Evolutionary conservation across 1,140 invertebrate genomes (phyloP).

Genomic region (Marisa cornuarietis): DNA sequence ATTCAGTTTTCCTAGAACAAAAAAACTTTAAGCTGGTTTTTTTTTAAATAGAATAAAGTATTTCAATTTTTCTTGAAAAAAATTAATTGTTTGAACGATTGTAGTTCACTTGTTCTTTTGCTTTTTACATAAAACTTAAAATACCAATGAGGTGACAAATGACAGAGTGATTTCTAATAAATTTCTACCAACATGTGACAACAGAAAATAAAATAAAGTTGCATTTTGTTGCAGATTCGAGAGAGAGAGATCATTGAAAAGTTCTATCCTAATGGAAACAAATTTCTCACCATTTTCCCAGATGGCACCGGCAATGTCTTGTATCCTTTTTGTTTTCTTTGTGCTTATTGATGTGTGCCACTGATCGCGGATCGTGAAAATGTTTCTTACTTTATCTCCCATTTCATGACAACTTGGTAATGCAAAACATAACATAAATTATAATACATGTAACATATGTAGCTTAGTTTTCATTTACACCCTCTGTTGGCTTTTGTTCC

Average conservation of each 20-base stretch:
- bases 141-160: neutral
- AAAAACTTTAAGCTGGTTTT: too few species aligned
- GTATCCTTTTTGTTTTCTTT: conserved; percentile 52
- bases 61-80: too few species aligned
- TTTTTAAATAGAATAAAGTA: too few species aligned
- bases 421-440: neutral
- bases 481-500: conserved; percentile 21
- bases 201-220: conserved; percentile 4
- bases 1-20: too few species aligned
- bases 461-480: neutral
- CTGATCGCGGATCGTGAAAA: too few species aligned
- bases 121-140: conserved; percentile 2
- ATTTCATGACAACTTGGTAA: neutral
- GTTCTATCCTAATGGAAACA: conserved; percentile 59
- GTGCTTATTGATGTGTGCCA: too few species aligned
- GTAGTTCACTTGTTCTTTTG: conserved; percentile 12
- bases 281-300: conserved; percentile 63
- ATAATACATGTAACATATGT: neutral
- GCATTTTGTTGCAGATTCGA: conserved; percentile 41
- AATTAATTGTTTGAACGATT: neutral
- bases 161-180: too few species aligned
- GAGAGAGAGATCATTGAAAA: conserved; percentile 53
- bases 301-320: conserved; percentile 65
- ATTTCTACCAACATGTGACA: too few species aligned
- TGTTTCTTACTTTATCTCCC: too few species aligned